Conservation (phyloP, 2,113 vertebrate species). For the Tetrao urogallus region DNA sequence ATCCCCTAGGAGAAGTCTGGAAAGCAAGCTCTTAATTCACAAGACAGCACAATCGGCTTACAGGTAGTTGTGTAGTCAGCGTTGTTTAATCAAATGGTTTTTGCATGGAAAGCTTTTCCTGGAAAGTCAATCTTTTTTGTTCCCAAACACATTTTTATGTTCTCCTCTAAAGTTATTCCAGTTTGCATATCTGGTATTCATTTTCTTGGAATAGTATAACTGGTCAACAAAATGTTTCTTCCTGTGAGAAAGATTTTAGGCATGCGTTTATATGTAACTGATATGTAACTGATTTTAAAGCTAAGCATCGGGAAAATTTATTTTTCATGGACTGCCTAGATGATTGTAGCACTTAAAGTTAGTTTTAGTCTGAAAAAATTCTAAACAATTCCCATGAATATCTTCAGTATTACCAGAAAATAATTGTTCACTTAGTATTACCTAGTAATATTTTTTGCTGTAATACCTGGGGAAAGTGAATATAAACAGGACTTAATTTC, state of each 20-base stretch:
- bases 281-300: background rate
- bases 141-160: constrained; percentile 27
- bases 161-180: constrained; percentile 53
- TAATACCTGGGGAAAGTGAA: background rate
- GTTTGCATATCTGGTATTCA: constrained; percentile 52
- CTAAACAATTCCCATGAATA: background rate
- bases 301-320: background rate
- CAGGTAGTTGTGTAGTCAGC: constrained; percentile 19
- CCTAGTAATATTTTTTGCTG: background rate
- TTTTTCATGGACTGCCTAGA: background rate
- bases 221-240: constrained; percentile 36
- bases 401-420: background rate
- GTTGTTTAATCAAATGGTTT: background rate
- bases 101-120: constrained; percentile 32
- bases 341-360: background rate
- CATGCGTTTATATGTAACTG: constrained; percentile 13
- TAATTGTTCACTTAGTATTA: background rate
- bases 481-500: background rate
- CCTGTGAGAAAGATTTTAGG: constrained; percentile 18
- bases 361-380: background rate
- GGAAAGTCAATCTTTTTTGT: constrained; percentile 26
- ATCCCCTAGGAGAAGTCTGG: background rate
- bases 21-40: background rate
- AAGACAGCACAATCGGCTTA: background rate
- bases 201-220: constrained; percentile 33